Conservation (phyloP, 2,113 vertebrate species). For the Nothoprocta pentlandii region DNA sequence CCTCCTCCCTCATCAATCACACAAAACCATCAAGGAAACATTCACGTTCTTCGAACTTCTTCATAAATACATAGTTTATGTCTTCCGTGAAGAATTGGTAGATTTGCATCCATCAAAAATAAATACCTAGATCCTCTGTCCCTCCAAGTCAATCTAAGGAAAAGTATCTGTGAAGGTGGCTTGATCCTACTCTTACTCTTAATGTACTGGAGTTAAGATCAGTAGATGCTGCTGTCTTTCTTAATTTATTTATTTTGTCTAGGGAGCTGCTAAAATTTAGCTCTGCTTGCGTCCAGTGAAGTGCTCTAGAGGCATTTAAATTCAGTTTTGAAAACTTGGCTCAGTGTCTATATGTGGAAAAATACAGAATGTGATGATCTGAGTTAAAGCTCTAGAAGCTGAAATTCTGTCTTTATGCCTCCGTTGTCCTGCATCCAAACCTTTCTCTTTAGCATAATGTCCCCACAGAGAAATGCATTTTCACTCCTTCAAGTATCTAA, state of each 20-base stretch:
- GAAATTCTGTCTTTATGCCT: background rate
- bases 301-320: background rate
- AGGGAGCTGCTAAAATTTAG: background rate
- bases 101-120: constrained; percentile 1
- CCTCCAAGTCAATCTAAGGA: background rate
- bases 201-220: background rate
- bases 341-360: background rate
- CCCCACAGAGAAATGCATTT: background rate
- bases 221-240: background rate
- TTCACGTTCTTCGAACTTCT: constrained; percentile 15
- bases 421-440: background rate
- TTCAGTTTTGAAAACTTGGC: background rate
- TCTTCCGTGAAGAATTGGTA: background rate
- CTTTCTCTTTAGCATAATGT: background rate
- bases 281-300: background rate
- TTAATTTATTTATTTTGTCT: background rate
- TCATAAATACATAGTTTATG: background rate
- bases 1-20: constrained; percentile 55
- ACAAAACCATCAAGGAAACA: constrained; percentile 19
- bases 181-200: background rate
- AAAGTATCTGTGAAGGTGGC: constrained; percentile 23
- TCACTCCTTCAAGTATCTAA: background rate
- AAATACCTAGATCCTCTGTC: constrained; percentile 17
- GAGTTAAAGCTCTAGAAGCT: constrained; percentile 1
- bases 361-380: background rate